phyloP scores from a whole-genome alignment of 2,797 vertebrate species.

The Eidolon dupreanum region DNA sequence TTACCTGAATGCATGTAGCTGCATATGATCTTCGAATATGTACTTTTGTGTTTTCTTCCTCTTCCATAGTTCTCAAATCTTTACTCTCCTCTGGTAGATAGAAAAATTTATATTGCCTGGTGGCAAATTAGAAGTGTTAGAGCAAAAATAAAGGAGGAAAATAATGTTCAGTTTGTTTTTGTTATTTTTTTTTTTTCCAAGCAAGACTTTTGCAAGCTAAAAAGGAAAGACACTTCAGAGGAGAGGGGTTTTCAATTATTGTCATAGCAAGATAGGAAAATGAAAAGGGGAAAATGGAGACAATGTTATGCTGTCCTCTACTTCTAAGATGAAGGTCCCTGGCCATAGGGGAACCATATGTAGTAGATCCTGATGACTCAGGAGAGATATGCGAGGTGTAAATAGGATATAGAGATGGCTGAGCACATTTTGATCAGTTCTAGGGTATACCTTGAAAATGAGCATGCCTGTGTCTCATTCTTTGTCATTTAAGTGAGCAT shows the following conservation, averaged over 20 bases:
- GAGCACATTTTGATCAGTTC: background rate
- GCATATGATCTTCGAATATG: background rate
- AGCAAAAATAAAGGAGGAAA: background rate
- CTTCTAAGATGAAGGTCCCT: background rate
- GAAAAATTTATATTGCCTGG: background rate
- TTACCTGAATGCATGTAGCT: background rate
- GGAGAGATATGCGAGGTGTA: background rate
- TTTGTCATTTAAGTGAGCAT: background rate
- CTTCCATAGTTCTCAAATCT: background rate
- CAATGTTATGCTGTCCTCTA: too few relatives aligned
- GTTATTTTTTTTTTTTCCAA: background rate
- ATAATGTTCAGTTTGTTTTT: background rate
- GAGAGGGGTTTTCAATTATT: background rate
- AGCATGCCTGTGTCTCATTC: background rate
- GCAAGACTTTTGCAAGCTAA: background rate
- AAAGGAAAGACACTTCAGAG: background rate
- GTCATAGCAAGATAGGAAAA: background rate
- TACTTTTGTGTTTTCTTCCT: background rate
- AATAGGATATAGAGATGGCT: background rate
- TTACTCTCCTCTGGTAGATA: background rate
- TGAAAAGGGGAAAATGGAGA: background rate
- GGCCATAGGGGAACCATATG: background rate
- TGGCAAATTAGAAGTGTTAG: background rate
- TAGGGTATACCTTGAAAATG: background rate
- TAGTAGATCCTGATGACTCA: background rate